Conservation (phyloP, 2,888 invertebrate genomes). For the Yponomeuta sedellus region DNA sequence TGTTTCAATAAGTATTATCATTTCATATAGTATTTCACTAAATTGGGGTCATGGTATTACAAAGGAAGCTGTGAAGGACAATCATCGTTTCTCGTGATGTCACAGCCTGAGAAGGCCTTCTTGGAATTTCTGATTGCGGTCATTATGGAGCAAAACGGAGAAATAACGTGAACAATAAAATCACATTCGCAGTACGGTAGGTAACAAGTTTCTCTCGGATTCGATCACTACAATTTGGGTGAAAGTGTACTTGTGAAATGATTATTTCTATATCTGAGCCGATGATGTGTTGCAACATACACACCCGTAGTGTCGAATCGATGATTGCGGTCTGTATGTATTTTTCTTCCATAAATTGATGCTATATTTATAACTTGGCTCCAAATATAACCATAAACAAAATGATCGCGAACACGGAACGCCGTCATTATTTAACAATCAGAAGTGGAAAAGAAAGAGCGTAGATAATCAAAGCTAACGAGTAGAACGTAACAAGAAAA, state of each 20-base stretch:
- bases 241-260: background rate
- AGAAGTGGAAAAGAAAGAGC: slow-evolving; percentile 4
- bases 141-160: slow-evolving; percentile 30
- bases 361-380: background rate
- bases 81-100: slow-evolving; percentile 23
- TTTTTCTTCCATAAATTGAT: background rate
- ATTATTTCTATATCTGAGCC: background rate
- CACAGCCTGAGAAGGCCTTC: slow-evolving; percentile 23
- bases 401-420: slow-evolving; percentile 5
- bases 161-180: slow-evolving; percentile 11
- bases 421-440: slow-evolving; percentile 12
- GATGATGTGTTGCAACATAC: background rate
- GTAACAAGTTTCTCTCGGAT: slow-evolving; percentile 10
- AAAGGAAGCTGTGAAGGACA: slow-evolving; percentile 19
- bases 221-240: slow-evolving; percentile 5
- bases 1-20: background rate
- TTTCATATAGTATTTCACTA: background rate
- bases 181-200: slow-evolving; percentile 2
- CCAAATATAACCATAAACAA: slow-evolving; percentile 1
- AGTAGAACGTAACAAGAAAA: slow-evolving; percentile 14
- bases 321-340: background rate
- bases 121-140: slow-evolving; percentile 29
- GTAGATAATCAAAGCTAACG: slow-evolving; percentile 3
- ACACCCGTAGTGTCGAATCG: background rate
- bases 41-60: background rate